These are phyloP conservation scores for Cynodonichthys magdalenae DNA, from an alignment of 2,797 vertebrate species.

Conservation along the genomic window DNA sequence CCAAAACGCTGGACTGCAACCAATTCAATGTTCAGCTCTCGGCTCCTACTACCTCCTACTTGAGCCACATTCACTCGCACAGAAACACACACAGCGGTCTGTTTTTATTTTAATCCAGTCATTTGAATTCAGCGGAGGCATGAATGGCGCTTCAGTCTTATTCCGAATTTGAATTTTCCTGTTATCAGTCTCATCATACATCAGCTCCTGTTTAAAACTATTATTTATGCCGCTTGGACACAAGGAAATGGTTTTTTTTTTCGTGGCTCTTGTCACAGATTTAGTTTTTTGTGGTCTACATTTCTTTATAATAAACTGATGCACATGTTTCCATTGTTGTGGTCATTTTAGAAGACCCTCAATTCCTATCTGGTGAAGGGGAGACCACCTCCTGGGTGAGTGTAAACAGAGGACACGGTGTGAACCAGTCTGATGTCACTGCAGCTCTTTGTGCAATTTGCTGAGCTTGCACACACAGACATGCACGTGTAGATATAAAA, in stretches of 20 bases:
- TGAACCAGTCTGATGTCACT: conserved; percentile 75
- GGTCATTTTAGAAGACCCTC: conserved; percentile 36
- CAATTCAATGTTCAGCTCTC: conserved; percentile 16
- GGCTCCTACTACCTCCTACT: conserved; percentile 9
- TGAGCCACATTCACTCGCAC: conserved; percentile 7
- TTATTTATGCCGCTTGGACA: conserved; percentile 21
- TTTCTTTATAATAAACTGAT: conserved; percentile 29
- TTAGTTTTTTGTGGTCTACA: conserved; percentile 4
- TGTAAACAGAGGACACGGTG: conserved; percentile 68
- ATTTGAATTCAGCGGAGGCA: conserved; percentile 49
- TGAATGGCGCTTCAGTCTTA: conserved; percentile 59
- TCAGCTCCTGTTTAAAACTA: conserved; percentile 35
- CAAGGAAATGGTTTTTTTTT: conserved; percentile 22
- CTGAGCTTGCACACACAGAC: conserved; percentile 59
- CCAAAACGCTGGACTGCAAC: conserved; percentile 39
- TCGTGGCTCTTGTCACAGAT: neutral
- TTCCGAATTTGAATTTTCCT: conserved; percentile 54
- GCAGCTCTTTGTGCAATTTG: conserved; percentile 73
- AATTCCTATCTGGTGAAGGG: conserved; percentile 20
- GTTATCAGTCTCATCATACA: conserved; percentile 53
- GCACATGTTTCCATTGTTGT: conserved; percentile 45
- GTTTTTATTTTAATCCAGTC: conserved; percentile 56
- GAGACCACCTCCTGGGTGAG: conserved; percentile 59
- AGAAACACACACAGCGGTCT: conserved; percentile 14
- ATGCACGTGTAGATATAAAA: conserved; percentile 13